Percentiles rank a stretch among this genome's conserved stretches.
Conservation (phyloP, 2,888 invertebrate species). For the Baccha elongata region DNA sequence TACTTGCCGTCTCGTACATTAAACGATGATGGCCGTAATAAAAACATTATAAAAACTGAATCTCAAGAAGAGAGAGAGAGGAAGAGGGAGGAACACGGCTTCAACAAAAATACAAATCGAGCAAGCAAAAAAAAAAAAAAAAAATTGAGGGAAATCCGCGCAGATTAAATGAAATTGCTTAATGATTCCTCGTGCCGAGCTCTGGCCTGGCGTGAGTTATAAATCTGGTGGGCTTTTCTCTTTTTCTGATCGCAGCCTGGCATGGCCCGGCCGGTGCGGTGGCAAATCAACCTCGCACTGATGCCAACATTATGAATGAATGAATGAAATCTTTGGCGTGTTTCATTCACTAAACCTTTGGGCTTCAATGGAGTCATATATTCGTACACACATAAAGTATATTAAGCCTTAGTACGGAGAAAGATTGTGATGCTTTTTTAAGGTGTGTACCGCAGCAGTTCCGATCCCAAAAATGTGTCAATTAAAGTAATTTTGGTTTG, state of each 20-base stretch:
- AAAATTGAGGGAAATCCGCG: slow-evolving; percentile 65
- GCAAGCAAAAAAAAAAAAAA: slow-evolving; percentile 22
- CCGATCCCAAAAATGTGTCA: slow-evolving; percentile 73
- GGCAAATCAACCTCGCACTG: not conserved
- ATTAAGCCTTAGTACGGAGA: slow-evolving; percentile 24
- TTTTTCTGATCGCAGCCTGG: slow-evolving; percentile 39
- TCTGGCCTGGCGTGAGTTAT: slow-evolving; percentile 60
- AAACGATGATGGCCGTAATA: slow-evolving; percentile 70
- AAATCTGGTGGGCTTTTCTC: slow-evolving; percentile 69
- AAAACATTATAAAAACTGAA: slow-evolving; percentile 69
- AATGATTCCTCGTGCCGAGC: slow-evolving; percentile 73
- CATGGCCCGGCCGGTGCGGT: not conserved
- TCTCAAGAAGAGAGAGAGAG: slow-evolving; percentile 29
- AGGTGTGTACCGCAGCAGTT: slow-evolving; percentile 45
- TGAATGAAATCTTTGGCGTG: slow-evolving; percentile 53
- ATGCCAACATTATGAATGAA: slow-evolving; percentile 57
- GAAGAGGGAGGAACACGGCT: slow-evolving; percentile 17
- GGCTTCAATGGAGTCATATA: slow-evolving; percentile 59
- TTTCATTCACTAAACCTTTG: slow-evolving; percentile 63
- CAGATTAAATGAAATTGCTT: slow-evolving; percentile 75
- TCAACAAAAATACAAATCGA: slow-evolving; percentile 15
- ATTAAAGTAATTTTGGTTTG: slow-evolving; percentile 68
- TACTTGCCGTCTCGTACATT: slow-evolving; percentile 59
- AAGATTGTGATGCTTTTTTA: slow-evolving; percentile 49
- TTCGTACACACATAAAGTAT: not conserved